Evolutionary conservation across 2,113 vertebrate species (phyloP).

Genomic region (Cathartes aura): DNA sequence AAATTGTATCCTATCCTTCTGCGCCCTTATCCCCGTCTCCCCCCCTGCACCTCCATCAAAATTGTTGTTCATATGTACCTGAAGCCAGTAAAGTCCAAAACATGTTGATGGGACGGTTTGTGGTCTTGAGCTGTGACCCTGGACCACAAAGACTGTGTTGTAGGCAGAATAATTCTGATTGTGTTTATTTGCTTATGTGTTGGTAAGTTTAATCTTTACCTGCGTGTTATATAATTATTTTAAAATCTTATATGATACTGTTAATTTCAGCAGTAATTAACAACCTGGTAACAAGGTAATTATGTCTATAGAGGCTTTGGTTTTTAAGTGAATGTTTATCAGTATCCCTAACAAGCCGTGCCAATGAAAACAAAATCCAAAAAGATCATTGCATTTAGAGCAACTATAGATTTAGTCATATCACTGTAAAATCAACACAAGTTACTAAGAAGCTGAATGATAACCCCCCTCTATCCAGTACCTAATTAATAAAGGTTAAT

Average conservation of each 20-base stretch:
- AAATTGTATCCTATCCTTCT: neutral
- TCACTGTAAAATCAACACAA: neutral
- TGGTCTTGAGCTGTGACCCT: neutral
- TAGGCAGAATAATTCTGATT: neutral
- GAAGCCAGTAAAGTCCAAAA: neutral
- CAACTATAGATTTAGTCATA: neutral
- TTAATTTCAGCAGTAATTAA: neutral
- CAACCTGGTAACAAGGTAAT: neutral
- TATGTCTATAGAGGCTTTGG: neutral
- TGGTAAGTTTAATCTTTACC: neutral
- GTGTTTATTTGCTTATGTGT: neutral
- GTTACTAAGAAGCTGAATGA: neutral
- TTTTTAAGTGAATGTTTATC: neutral
- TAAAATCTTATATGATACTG: neutral
- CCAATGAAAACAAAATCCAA: neutral
- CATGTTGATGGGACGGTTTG: accelerated
- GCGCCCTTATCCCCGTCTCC: accelerated
- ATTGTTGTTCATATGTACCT: neutral
- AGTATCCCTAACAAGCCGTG: neutral
- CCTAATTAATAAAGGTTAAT: neutral
- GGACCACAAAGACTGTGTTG: neutral
- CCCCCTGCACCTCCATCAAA: accelerated
- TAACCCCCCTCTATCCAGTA: neutral
- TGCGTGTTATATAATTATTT: neutral
- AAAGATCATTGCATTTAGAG: neutral